These are phyloP conservation scores for Agrenia bidenticulata DNA, from an alignment of 2,888 invertebrate species.

Conservation along the genomic window DNA sequence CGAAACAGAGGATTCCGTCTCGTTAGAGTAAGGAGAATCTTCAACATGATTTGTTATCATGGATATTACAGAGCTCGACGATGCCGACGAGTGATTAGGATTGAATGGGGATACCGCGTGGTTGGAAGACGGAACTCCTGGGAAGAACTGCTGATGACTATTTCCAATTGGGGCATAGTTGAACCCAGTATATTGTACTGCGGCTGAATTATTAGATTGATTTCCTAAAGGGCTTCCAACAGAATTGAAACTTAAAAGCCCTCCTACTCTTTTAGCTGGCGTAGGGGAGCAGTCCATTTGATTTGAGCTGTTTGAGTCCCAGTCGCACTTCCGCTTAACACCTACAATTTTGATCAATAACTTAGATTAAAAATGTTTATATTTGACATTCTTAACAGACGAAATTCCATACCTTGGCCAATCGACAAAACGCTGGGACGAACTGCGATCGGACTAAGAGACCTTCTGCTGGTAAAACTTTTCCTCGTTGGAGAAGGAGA, in stretches of 20 bases:
- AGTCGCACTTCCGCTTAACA: conserved; percentile 52
- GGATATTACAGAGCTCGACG: conserved; percentile 32
- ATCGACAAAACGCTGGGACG: conserved; percentile 51
- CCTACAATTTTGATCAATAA: conserved; percentile 35
- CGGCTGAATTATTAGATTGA: conserved; percentile 13
- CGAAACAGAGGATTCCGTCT: conserved; percentile 51
- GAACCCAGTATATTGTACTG: neutral
- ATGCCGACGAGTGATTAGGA: conserved; percentile 30
- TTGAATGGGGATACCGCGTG: conserved; percentile 32
- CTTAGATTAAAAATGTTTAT: too few species aligned
- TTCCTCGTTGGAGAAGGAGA: conserved; percentile 52
- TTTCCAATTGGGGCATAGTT: conserved; percentile 1
- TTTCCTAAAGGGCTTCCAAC: conserved; percentile 5
- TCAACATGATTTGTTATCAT: conserved; percentile 46
- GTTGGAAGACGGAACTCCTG: conserved; percentile 1
- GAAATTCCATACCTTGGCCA: conserved; percentile 7
- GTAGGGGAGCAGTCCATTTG: conserved; percentile 53
- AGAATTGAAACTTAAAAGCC: conserved; percentile 42
- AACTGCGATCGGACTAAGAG: conserved; percentile 51
- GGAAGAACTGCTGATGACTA: conserved; percentile 7
- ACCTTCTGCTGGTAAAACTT: conserved; percentile 52
- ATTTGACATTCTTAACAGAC: too few species aligned
- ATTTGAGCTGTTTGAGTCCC: conserved; percentile 43
- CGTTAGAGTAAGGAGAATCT: conserved; percentile 52
- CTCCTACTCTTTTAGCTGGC: conserved; percentile 50